Conservation (phyloP, 2,888 invertebrate species). For the Drosophila anomelani region DNA sequence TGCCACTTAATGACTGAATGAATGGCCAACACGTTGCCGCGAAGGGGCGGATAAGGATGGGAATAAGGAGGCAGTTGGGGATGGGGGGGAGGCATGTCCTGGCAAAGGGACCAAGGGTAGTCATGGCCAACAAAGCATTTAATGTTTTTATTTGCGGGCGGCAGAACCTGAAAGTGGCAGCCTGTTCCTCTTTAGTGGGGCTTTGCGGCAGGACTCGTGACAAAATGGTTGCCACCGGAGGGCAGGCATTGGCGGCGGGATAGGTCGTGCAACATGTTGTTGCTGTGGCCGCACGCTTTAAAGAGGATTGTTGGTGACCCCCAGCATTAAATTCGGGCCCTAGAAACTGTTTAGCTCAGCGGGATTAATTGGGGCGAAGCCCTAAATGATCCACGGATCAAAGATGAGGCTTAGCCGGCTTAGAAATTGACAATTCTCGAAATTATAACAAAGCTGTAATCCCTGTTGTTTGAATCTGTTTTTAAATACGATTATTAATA, state of each 20-base stretch:
- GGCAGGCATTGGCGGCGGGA: not conserved
- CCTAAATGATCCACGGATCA: constrained; percentile 5
- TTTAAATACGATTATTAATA: not conserved
- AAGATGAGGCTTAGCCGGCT: constrained; percentile 1
- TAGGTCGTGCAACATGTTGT: constrained; percentile 68
- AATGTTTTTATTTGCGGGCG: constrained; percentile 79
- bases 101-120: constrained; percentile 6
- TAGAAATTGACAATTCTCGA: constrained; percentile 7
- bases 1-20: constrained; percentile 78
- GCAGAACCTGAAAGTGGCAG: constrained; percentile 68
- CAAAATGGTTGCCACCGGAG: constrained; percentile 24
- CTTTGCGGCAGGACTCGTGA: constrained; percentile 49
- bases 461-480: not conserved
- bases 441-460: not conserved
- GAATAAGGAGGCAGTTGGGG: not conserved
- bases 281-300: constrained; percentile 30
- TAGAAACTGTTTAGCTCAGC: constrained; percentile 8
- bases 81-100: not conserved
- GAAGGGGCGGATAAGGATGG: constrained; percentile 6
- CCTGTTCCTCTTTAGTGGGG: constrained; percentile 40
- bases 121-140: constrained; percentile 71
- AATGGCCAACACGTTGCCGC: constrained; percentile 53
- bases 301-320: constrained; percentile 22
- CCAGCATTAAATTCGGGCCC: constrained; percentile 19
- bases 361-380: constrained; percentile 33